Evolutionary conservation across 2,113 vertebrate species (phyloP).

Genomic region (Orientallactaga bullata): DNA sequence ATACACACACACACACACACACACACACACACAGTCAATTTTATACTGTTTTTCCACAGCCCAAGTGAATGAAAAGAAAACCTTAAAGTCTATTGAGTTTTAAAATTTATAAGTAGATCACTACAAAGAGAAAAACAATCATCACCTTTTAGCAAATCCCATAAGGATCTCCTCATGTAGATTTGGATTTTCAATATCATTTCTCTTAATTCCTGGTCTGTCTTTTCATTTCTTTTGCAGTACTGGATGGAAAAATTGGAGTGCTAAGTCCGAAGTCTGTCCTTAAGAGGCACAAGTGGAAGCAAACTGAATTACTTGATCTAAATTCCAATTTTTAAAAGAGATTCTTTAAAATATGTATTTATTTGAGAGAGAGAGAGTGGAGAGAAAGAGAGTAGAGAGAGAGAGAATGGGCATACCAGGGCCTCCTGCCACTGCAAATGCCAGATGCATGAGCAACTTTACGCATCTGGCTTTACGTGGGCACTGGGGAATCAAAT

Average conservation of each 20-base stretch:
- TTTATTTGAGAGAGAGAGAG: too few relatives aligned
- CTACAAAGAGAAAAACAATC: slow-evolving; percentile 48
- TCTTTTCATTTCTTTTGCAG: slow-evolving; percentile 67
- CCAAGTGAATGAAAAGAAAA: slow-evolving; percentile 51
- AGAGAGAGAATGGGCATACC: too few relatives aligned
- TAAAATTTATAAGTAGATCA: slow-evolving; percentile 26
- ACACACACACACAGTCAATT: not conserved
- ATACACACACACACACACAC: not conserved
- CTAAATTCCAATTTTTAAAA: slow-evolving; percentile 67
- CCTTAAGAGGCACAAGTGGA: slow-evolving; percentile 53
- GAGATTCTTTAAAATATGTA: not conserved
- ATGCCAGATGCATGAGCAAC: too few relatives aligned
- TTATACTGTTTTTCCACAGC: slow-evolving; percentile 49
- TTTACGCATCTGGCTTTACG: too few relatives aligned
- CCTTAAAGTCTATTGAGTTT: slow-evolving; percentile 3
- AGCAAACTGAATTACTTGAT: slow-evolving; percentile 68
- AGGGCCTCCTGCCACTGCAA: too few relatives aligned
- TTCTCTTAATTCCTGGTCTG: slow-evolving; percentile 55
- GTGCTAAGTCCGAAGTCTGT: slow-evolving; percentile 57
- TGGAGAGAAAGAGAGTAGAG: too few relatives aligned
- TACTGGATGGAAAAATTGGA: slow-evolving; percentile 62
- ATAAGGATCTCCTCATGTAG: slow-evolving; percentile 41
- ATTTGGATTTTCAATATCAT: slow-evolving; percentile 63
- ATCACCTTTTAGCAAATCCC: slow-evolving; percentile 52
- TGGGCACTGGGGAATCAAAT: too few relatives aligned